Conservation (phyloP, 1,140 invertebrate species). For the Linepithema humile region DNA sequence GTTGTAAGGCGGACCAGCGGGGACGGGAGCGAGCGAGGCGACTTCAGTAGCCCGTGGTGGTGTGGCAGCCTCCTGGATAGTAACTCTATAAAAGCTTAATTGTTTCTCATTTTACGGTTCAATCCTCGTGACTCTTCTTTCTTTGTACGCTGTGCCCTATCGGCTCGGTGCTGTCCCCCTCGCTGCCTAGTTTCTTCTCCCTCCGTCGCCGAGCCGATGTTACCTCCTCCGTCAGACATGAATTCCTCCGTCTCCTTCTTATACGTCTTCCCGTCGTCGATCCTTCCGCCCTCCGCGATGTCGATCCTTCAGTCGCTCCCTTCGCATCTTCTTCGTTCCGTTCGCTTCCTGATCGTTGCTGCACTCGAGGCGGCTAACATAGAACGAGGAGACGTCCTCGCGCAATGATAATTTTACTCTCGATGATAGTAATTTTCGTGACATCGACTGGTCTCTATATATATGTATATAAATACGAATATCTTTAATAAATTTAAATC, state of each 20-base stretch:
- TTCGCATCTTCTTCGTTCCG: slow-evolving; percentile 11
- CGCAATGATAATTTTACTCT: neutral
- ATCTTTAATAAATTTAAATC: neutral
- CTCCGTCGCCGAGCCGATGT: slow-evolving; percentile 22
- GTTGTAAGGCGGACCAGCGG: slow-evolving; percentile 73
- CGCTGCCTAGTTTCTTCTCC: slow-evolving; percentile 36
- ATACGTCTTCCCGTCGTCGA: slow-evolving; percentile 17
- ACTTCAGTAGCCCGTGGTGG: slow-evolving; percentile 41
- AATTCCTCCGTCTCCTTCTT: slow-evolving; percentile 30
- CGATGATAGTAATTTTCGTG: neutral
- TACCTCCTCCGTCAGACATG: slow-evolving; percentile 29
- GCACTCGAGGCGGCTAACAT: neutral
- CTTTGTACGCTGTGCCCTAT: slow-evolving; percentile 68
- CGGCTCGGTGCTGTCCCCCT: slow-evolving; percentile 31
- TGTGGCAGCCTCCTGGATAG: slow-evolving; percentile 69
- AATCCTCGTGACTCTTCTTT: slow-evolving; percentile 72
- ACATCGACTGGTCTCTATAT: neutral
- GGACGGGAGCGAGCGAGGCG: slow-evolving; percentile 44
- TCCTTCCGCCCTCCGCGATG: slow-evolving; percentile 5
- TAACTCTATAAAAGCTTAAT: slow-evolving; percentile 81
- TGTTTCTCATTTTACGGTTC: slow-evolving; percentile 81
- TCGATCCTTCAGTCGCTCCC: slow-evolving; percentile 14
- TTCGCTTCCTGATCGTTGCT: slow-evolving; percentile 46
- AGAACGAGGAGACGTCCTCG: slow-evolving; percentile 16
- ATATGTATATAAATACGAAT: neutral